Percentiles rank a stretch among this genome's conserved stretches.
Conservation (phyloP, 2,888 invertebrate species). For the Aphidoletes aphidimyza region DNA sequence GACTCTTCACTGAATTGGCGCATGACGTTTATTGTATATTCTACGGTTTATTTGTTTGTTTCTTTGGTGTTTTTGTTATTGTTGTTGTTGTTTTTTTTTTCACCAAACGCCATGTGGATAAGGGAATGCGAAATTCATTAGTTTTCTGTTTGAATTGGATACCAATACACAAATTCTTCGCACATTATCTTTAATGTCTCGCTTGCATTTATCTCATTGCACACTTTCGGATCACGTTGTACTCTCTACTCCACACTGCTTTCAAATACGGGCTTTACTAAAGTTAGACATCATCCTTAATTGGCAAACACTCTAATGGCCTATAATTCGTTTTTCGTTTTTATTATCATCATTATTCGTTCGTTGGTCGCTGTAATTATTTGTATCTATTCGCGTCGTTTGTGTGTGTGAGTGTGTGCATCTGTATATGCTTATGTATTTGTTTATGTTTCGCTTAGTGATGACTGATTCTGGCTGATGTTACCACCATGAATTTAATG, state of each 20-base stretch:
- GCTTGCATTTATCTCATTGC: too few species aligned
- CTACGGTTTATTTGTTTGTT: too few species aligned
- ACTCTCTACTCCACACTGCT: background rate
- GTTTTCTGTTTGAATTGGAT: too few species aligned
- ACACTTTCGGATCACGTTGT: background rate
- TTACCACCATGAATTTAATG: background rate
- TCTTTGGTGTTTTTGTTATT: too few species aligned
- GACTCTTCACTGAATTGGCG: too few species aligned
- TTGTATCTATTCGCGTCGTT: background rate
- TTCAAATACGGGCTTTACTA: background rate
- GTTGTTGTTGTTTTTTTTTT: too few species aligned
- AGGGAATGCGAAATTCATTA: too few species aligned
- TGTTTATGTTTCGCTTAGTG: background rate
- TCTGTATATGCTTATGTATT: background rate
- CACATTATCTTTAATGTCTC: too few species aligned
- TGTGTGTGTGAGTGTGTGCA: background rate
- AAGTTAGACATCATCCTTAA: conserved; percentile 31
- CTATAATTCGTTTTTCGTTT: conserved; percentile 46
- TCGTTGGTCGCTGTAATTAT: background rate
- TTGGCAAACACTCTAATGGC: conserved; percentile 29
- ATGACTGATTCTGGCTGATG: background rate
- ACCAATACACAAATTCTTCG: too few species aligned
- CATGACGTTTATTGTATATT: too few species aligned
- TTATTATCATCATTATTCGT: conserved; percentile 33
- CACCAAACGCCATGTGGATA: too few species aligned